These are phyloP conservation scores for Drosophila ambigua DNA, from an alignment of 1,140 invertebrate species.

Conservation along the genomic window DNA sequence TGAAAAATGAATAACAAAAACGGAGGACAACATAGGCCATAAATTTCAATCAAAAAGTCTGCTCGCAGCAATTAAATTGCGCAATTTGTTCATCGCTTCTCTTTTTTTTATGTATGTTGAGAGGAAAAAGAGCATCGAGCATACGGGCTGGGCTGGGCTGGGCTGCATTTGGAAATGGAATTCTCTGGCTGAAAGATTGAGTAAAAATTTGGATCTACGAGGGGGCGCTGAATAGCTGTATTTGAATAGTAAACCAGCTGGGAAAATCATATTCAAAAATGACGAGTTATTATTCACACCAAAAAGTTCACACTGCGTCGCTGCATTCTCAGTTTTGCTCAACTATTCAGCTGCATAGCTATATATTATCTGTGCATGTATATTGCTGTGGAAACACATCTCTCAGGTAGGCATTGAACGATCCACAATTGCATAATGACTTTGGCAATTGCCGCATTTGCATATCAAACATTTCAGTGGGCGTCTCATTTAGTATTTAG, in stretches of 20 bases:
- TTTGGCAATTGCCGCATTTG: conserved; percentile 49
- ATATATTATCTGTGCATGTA: neutral
- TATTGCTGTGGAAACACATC: conserved; percentile 3
- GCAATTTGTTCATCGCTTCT: conserved; percentile 43
- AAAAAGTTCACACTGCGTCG: conserved; percentile 18
- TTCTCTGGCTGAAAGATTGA: conserved; percentile 26
- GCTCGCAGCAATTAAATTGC: conserved; percentile 76
- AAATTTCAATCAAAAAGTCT: conserved; percentile 73
- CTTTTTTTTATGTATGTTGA: neutral
- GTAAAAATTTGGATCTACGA: conserved; percentile 19
- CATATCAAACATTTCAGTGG: conserved; percentile 57
- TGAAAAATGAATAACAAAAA: conserved; percentile 29
- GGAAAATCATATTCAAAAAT: conserved; percentile 4
- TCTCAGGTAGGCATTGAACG: conserved; percentile 32
- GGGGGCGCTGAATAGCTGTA: conserved; percentile 22
- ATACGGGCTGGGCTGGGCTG: too few relatives aligned
- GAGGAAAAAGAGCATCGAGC: too few relatives aligned
- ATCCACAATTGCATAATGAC: conserved; percentile 48
- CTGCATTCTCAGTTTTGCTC: conserved; percentile 2
- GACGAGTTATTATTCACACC: conserved; percentile 18
- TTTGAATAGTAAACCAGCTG: conserved; percentile 8
- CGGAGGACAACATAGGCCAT: conserved; percentile 69
- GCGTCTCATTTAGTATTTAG: conserved; percentile 23
- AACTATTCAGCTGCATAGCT: conserved; percentile 21
- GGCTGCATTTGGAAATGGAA: too few relatives aligned